phyloP scores from a whole-genome alignment of 2,113 vertebrate genomes.

The Ciconia maguari region DNA sequence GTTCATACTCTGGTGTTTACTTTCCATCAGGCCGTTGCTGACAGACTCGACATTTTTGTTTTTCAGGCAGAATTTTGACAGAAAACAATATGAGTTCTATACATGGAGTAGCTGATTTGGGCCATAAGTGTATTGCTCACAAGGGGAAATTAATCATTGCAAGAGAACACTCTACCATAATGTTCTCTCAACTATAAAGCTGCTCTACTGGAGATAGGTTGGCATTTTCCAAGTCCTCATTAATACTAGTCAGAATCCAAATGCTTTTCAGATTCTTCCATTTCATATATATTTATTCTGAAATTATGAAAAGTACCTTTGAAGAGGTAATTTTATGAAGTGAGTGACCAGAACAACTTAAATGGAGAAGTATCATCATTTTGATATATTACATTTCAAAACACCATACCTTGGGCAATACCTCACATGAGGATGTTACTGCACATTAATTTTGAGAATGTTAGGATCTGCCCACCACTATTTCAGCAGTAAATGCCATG shows the following conservation, averaged over 20 bases:
- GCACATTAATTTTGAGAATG: constrained; percentile 64
- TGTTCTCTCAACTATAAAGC: constrained; percentile 36
- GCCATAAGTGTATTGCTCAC: neutral
- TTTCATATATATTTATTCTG: constrained; percentile 60
- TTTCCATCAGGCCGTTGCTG: neutral
- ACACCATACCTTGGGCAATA: constrained; percentile 32
- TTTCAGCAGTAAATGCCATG: constrained; percentile 65
- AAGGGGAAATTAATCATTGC: constrained; percentile 36
- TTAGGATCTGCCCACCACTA: constrained; percentile 52
- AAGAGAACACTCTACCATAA: constrained; percentile 35
- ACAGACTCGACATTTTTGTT: neutral
- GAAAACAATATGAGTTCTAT: neutral
- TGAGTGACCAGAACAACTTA: constrained; percentile 48
- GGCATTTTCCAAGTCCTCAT: constrained; percentile 54
- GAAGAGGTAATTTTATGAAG: constrained; percentile 35
- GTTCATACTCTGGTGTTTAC: neutral
- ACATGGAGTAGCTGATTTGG: neutral
- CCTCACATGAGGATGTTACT: constrained; percentile 49
- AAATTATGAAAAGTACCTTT: constrained; percentile 57
- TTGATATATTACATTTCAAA: constrained; percentile 62
- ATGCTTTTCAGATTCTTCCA: constrained; percentile 38
- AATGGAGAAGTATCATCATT: constrained; percentile 56
- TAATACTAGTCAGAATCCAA: constrained; percentile 52
- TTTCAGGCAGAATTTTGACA: neutral
- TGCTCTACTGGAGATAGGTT: constrained; percentile 34